Evolutionary conservation across 2,888 invertebrate genomes (phyloP), one percentile per base, ranked within the genome.

Genomic region (Corbicula japonica): DNA sequence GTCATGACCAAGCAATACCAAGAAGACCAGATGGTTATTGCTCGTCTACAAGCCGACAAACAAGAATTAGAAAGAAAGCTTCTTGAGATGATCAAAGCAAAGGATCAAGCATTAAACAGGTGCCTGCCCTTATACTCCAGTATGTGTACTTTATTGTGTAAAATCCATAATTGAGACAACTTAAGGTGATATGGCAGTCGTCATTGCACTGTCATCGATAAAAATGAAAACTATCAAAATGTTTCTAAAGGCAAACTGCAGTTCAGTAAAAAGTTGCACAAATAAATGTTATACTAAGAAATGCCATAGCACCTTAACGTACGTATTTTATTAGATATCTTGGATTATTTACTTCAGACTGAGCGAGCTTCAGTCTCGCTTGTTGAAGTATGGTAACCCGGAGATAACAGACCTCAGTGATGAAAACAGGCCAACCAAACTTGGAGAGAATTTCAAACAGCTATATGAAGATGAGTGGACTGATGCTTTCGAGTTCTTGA

Each of bases 381-480:
- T 70, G 35, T n/a, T 70, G 52, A 70, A 70, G 34, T 15, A 32
- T 23, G 60, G 60, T 12, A 70, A 61, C 38, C 21, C 61, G 10
- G 70, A 70, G 8, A 60, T 70, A 38, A 70, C 70, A 1, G 70
- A 70, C 18, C 35, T 70, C 12, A 26, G 35, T 21, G 70, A 70
- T 23, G 30, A 54, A 12, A 61, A 70, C 41, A 30, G 70, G 28
- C 70, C 70, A 28, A 61, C 56, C 28, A 70, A 61, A 32, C 35
- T 70, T 15, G 60, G 46, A 3, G 52, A 44, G 26, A 44, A 50
- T 15, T 48, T 50, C 18, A 70, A 61, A 21, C 4, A 34, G 58
- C 6, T 48, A 4, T 70, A 70, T 52, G 70, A 70, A 18, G 41
- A 70, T 38, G 70, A 70, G 21, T 70, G 70, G 70, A 70, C 70